Base-by-base conservation (phyloP, 2,888 invertebrate genomes). In the Dorcus parallelipipedus region DNA sequence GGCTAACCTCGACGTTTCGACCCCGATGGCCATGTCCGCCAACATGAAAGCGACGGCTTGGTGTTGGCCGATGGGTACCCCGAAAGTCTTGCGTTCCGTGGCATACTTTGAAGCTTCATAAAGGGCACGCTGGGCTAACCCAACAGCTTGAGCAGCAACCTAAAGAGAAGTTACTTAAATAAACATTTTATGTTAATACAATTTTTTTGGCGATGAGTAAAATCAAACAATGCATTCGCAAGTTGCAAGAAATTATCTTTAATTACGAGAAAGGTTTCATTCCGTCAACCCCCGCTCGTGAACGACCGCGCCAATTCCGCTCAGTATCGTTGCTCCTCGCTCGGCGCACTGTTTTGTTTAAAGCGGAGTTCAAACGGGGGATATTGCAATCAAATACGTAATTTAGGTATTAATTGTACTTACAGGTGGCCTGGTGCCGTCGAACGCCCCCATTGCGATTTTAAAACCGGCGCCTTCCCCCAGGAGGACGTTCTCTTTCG, bases 391-490 rank as follows among this genome's bases (percentile, higher is more conserved):
- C 1, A 42, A 42, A 42, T 5, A 2, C 6, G 3, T 3, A 14
- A 14, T 10, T 42, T 6, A 42, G 2, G 3, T 10, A 10, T 42
- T 17, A 42, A 42, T 14, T 6, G 42, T 38, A 38, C 53, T 41
- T 55, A 59, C 91, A 0, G 98, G 97, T 76, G 97, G 95, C 59
- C 97, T 84, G 2, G 97, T 97, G 74, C 88, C 90, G 78, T 97
- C 97, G 76, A 97, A 97, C 0, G 95, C 93, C 45, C 89, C 89
- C 97, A 97, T 98, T 7, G 96, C 96, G 72, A 98, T 91, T 81
- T 95, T 96, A 79, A 98, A 98, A 33, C 98, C 98, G 45, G 88
- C 87, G 1, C 97, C 97, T 80, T 95, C 96, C 6, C 84, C 88
- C 51, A 90, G 81, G 3, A 97, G 80, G 45, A 98, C 91, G 77